Conservation (phyloP, 2,888 invertebrate genomes). For the Andrena bucephala region DNA sequence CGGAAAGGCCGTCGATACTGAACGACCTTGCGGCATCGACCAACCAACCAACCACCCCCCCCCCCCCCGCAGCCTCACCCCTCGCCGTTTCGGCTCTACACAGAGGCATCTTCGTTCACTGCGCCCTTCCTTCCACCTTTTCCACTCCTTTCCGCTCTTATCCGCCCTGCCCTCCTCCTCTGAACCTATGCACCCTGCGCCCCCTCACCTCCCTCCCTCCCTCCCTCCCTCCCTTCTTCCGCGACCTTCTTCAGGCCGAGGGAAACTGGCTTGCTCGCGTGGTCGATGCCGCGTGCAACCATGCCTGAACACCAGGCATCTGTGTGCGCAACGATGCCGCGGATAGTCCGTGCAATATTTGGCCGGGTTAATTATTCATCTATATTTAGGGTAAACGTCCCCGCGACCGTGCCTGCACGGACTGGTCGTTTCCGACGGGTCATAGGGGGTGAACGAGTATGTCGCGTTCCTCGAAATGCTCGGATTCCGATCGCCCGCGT, state of each 20-base stretch:
- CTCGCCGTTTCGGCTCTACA: slow-evolving; percentile 61
- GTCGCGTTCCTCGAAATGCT: too few relatives aligned
- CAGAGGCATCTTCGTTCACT: slow-evolving; percentile 52
- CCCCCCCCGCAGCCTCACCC: slow-evolving; percentile 58
- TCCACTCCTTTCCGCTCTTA: not conserved
- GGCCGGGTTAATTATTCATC: slow-evolving; percentile 5
- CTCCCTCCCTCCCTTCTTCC: slow-evolving; percentile 5
- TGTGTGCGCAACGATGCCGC: slow-evolving; percentile 6
- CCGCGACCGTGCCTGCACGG: too few relatives aligned
- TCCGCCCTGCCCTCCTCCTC: slow-evolving; percentile 14
- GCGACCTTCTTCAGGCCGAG: slow-evolving; percentile 44
- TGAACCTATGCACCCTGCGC: slow-evolving; percentile 26
- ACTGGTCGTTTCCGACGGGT: too few relatives aligned
- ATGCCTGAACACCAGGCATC: slow-evolving; percentile 3
- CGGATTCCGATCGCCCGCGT: too few relatives aligned
- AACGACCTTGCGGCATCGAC: slow-evolving; percentile 82
- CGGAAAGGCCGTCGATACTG: slow-evolving; percentile 77
- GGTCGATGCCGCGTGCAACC: slow-evolving; percentile 41
- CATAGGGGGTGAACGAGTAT: too few relatives aligned
- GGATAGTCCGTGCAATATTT: not conserved
- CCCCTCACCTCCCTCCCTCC: slow-evolving; percentile 8
- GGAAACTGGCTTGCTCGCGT: slow-evolving; percentile 31
- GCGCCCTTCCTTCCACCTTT: slow-evolving; percentile 22
- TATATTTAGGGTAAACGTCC: not conserved
- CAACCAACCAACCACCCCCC: slow-evolving; percentile 56